Percentiles rank a stretch among this genome's conserved stretches.
phyloP scores from a whole-genome alignment of 2,888 invertebrate species.

The Eurytoma adleriae region DNA sequence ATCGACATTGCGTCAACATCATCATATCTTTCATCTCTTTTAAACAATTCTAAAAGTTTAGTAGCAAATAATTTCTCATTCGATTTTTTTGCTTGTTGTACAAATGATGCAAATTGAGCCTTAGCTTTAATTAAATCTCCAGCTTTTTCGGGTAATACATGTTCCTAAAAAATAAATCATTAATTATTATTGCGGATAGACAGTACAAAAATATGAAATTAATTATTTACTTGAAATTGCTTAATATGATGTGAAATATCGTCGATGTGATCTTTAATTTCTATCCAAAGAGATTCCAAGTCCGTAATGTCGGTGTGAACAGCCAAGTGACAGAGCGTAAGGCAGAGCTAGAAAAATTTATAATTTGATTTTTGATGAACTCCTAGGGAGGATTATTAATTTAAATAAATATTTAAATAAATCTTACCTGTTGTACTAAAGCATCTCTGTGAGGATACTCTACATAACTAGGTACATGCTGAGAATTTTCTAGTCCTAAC shows the following conservation, averaged over 20 bases:
- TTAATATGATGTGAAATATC: conserved; percentile 69
- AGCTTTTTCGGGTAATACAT: conserved; percentile 71
- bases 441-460: conserved; percentile 92
- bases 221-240: conserved; percentile 68
- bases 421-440: conserved; percentile 86
- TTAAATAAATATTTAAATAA: conserved; percentile 37
- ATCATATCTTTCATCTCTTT: conserved; percentile 56
- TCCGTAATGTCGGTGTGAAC: conserved; percentile 67
- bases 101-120: conserved; percentile 64
- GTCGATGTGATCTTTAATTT: conserved; percentile 68
- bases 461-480: conserved; percentile 87
- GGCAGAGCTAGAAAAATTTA: conserved; percentile 81
- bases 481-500: conserved; percentile 86
- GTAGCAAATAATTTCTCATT: conserved; percentile 67
- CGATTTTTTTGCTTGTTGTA: conserved; percentile 61
- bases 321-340: conserved; percentile 85
- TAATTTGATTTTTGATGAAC: neutral
- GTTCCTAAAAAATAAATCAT: conserved; percentile 65
- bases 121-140: conserved; percentile 69
- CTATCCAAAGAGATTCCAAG: conserved; percentile 67
- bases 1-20: conserved; percentile 32
- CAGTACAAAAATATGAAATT: conserved; percentile 12
- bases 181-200: conserved; percentile 5
- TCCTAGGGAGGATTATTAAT: conserved; percentile 13
- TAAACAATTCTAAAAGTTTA: conserved; percentile 66